Evolutionary conservation across 2,113 vertebrate genomes (phyloP), one percentile per base, ranked within the genome.

Genomic region (Pithys albifrons): DNA sequence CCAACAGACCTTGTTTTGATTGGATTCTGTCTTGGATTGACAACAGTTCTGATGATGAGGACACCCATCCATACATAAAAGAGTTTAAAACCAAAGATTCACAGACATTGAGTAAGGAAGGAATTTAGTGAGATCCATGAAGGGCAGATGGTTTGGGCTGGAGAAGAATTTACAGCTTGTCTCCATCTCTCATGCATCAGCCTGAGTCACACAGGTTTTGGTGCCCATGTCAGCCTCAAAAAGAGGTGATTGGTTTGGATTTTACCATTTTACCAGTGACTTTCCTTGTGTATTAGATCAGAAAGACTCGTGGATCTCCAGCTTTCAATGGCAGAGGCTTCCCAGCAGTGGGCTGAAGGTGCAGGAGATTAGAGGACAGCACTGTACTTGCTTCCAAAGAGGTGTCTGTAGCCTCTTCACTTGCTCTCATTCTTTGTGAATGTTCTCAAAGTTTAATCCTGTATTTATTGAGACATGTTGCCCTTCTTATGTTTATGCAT

Each of bases 401-500:
- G 29, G 20, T 46, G 46, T 29, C 43, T 61, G 2, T 29, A 57
- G 52, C 58, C 64, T 70, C 72, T 91, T n/a, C 31, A 28, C 85
- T 54, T 78, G 28, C 51, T 84, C 35, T 55, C 23, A 0, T 61
- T 89, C 25, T 79, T 76, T 66, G 41, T 72, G 49, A 33, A 29
- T 52, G n/a, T 72, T 92, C n/a, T 55, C 69, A 48, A n/a, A 66
- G 25, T 67, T 88, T 64, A 84, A 59, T 91, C 24, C 52, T 85
- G 73, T 71, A 58, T 81, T 90, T 75, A 24, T 8, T 19, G 33
- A 88, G 62, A n/a, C 55, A 43, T 10, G 12, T 77, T 77, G 43
- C 31, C 41, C 57, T 89, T 3, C 25, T 66, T 24, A 61, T 88
- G 43, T 73, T 92, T 96, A 91, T 96, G 20, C 88, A 92, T 91